phyloP scores from a whole-genome alignment of 2,888 invertebrate species.

The Xylocampa areola region DNA sequence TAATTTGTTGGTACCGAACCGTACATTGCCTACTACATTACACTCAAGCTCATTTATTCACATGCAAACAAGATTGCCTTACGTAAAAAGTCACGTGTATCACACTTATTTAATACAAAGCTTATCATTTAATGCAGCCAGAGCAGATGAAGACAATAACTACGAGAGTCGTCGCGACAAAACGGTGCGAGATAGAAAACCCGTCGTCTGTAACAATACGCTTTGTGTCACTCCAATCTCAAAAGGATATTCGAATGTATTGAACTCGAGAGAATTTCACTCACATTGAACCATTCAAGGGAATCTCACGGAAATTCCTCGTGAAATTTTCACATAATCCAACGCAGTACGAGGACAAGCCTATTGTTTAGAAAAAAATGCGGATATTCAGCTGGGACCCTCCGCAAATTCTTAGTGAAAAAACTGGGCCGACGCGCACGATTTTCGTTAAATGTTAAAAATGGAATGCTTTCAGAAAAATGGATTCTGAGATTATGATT shows the following conservation, averaged over 20 bases:
- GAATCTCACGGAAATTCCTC: constrained; percentile 72
- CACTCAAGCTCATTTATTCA: constrained; percentile 26
- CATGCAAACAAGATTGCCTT: constrained; percentile 32
- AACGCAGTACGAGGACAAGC: constrained; percentile 59
- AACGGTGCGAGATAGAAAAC: constrained; percentile 77
- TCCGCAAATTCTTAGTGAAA: constrained; percentile 61
- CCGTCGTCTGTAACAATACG: constrained; percentile 82
- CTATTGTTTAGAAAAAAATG: constrained; percentile 77
- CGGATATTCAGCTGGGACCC: constrained; percentile 63
- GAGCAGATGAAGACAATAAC: constrained; percentile 74
- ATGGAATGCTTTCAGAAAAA: constrained; percentile 44
- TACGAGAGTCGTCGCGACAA: constrained; percentile 73
- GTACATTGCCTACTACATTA: too few species aligned
- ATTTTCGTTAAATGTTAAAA: constrained; percentile 53
- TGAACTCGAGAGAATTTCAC: constrained; percentile 82
- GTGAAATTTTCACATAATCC: constrained; percentile 77
- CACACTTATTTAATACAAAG: constrained; percentile 48
- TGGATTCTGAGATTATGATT: constrained; percentile 41
- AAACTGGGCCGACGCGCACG: constrained; percentile 41
- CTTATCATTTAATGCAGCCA: constrained; percentile 55
- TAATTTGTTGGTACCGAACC: too few species aligned
- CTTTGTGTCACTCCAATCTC: constrained; percentile 86
- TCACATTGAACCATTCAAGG: constrained; percentile 73
- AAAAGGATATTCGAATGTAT: constrained; percentile 86
- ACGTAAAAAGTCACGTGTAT: constrained; percentile 36